Percentiles rank a stretch among this genome's conserved stretches.
phyloP scores from a whole-genome alignment of 2,888 invertebrate genomes.

The Diadegma fenestrale region DNA sequence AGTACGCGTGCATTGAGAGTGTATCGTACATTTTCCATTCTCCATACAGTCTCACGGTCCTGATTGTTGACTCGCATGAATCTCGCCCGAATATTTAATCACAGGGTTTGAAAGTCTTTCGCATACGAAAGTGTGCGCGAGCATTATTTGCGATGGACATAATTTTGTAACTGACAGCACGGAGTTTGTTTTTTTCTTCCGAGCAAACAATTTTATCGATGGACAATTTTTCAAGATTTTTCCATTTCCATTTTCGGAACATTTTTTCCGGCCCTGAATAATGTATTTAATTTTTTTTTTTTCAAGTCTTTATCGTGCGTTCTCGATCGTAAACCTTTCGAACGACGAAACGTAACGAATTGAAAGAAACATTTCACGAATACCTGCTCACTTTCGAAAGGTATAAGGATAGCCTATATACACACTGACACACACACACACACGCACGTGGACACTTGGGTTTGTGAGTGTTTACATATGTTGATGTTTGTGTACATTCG shows the following conservation, averaged over 20 bases:
- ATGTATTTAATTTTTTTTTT: background rate
- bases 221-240: background rate
- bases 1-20: background rate
- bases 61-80: constrained; percentile 35
- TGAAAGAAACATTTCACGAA: constrained; percentile 26
- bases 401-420: background rate
- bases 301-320: background rate
- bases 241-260: background rate
- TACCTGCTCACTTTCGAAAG: constrained; percentile 49
- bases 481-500: constrained; percentile 1
- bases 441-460: background rate
- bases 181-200: background rate
- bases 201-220: background rate
- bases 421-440: background rate
- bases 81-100: constrained; percentile 23
- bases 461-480: background rate
- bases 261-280: background rate
- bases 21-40: constrained; percentile 26
- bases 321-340: constrained; percentile 37
- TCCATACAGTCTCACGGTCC: constrained; percentile 54
- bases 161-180: background rate
- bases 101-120: background rate
- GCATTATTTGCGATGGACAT: background rate
- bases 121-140: background rate
- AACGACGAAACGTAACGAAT: constrained; percentile 14